These are phyloP conservation scores for Oasisia sp. DNA, from an alignment of 2,888 invertebrate genomes.

Conservation along the genomic window DNA sequence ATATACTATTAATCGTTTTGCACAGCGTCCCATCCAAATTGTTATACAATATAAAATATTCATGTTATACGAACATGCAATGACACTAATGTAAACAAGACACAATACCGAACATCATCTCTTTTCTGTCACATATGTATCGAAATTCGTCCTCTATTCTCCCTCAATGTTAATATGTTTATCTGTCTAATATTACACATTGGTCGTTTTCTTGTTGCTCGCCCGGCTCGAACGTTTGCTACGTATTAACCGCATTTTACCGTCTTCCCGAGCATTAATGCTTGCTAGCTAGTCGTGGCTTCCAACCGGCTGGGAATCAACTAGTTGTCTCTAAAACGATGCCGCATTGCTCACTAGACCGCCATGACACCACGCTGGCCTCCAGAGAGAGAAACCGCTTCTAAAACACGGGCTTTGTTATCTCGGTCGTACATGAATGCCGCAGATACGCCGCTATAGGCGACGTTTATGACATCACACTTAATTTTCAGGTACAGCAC, in stretches of 20 bases:
- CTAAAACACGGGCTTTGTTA: not conserved
- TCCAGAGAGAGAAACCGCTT: not conserved
- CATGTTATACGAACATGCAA: not conserved
- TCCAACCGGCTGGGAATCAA: slow-evolving; percentile 17
- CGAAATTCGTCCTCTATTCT: not conserved
- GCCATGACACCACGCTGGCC: not conserved
- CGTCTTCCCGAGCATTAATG: not conserved
- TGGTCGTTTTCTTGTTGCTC: not conserved
- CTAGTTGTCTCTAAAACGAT: not conserved
- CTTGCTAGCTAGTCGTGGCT: not conserved
- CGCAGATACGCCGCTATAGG: not conserved
- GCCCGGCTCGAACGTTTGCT: not conserved
- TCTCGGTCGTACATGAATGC: not conserved
- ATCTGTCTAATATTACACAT: not conserved
- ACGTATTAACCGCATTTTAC: slow-evolving; percentile 3
- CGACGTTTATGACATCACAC: not conserved
- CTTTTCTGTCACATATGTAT: not conserved
- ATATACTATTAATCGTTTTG: no score
- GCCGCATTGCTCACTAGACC: not conserved
- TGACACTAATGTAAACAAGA: not conserved
- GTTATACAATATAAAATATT: no score
- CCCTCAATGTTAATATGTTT: not conserved
- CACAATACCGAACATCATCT: not conserved
- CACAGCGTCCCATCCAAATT: no score
- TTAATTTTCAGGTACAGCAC: slow-evolving; percentile 3